phyloP scores from a whole-genome alignment of 2,797 vertebrate genomes.

The Schizothorax lantsangensis region DNA sequence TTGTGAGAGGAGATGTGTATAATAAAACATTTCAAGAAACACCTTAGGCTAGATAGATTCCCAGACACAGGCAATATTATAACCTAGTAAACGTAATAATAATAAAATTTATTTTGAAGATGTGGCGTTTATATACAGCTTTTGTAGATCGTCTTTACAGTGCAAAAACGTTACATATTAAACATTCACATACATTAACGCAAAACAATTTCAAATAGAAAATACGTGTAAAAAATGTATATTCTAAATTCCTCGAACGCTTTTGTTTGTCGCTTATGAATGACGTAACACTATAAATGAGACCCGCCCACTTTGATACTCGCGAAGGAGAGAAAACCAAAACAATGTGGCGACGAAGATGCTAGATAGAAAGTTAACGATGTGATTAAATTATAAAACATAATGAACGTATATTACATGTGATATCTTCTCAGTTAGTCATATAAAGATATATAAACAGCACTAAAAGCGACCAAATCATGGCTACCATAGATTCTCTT shows the following conservation, averaged over 20 bases:
- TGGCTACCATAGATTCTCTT: slow-evolving; percentile 56
- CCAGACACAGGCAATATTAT: neutral
- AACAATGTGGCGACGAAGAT: slow-evolving; percentile 2
- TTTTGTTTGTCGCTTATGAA: neutral
- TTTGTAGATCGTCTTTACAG: neutral
- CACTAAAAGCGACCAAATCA: neutral
- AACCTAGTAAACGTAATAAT: neutral
- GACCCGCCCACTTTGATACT: neutral
- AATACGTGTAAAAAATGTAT: neutral
- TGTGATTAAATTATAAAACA: neutral
- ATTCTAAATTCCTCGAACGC: neutral
- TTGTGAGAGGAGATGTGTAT: neutral
- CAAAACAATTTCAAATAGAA: neutral
- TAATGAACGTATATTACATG: neutral
- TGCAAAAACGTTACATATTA: neutral
- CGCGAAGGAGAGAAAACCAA: neutral
- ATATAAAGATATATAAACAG: neutral
- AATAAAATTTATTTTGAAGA: neutral
- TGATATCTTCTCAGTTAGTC: neutral
- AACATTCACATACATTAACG: neutral
- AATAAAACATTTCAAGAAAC: neutral
- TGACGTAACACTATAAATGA: neutral
- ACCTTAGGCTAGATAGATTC: neutral
- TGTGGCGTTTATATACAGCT: neutral
- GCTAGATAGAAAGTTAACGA: too few relatives aligned